Evolutionary conservation across 2,797 vertebrate genomes (phyloP), one percentile per base, ranked within the genome.

Genomic region (Pipistrellus kuhlii): DNA sequence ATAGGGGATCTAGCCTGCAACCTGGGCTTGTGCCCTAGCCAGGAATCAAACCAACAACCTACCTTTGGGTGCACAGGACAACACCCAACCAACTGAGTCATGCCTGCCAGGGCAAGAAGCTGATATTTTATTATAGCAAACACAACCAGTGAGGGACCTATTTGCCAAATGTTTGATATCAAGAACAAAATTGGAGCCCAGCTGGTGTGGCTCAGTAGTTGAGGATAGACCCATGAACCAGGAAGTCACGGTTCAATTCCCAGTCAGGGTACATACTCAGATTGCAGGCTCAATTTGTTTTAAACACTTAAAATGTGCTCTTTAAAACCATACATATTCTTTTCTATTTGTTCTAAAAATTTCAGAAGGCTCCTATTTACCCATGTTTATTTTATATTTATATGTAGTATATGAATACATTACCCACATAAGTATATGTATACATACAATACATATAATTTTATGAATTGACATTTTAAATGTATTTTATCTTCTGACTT

Each of bases 271-370:
- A 13, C 57, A 13, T 57, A 23, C 55, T 15, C 55, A 57, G 55
- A 57, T 57, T 57, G 55, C 10, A 4, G 55, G 23, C 55, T 57
- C 8, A 25, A 44, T 55, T 62, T 80, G 32, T 46, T 86, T 96
- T 94, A 27, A 6, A 75, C 2, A 46, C 8, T 94, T 59, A 35
- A 27, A 51, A 53, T 71, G 53, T 78, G 17, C 12, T 23, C 21
- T 85, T 91, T 8, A 78, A 10, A 80, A 69, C 75, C 32, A n/a
- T 48, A 32, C 32, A 4, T 48, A 76, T 75, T 41, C 46, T 78
- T 93, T 75, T 12, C 25, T 94, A 20, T 59, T 84, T 80, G 9
- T 5, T 76, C 4, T 83, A 66, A 93, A 94, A 90, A 48, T 30
- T 38, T 80, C 48, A 46, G 30, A 73, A 76, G 8, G 25, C 17